Conservation (phyloP, 2,113 vertebrate genomes). For the Gobius niger region DNA sequence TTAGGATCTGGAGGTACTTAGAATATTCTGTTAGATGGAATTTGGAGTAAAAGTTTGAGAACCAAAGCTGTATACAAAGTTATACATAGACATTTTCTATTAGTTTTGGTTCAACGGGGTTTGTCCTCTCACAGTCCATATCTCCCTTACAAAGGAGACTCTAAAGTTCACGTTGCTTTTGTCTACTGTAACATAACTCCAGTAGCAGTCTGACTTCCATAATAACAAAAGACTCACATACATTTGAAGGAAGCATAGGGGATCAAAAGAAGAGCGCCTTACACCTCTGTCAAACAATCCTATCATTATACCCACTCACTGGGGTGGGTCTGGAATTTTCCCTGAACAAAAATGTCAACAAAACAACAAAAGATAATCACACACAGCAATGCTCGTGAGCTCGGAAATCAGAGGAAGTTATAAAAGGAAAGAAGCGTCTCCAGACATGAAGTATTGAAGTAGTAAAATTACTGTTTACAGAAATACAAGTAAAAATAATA, state of each 20-base stretch:
- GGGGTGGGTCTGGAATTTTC: slow-evolving; percentile 71
- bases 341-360: slow-evolving; percentile 55
- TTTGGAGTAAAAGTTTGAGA: no score
- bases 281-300: slow-evolving; percentile 54
- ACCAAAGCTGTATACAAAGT: no score
- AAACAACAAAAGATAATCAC: slow-evolving; percentile 66
- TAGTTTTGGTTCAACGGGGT: no score
- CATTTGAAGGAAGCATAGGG: slow-evolving; percentile 5
- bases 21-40: no score
- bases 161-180: not conserved
- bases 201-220: not conserved
- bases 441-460: not conserved
- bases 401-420: not conserved
- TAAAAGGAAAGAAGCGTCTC: not conserved
- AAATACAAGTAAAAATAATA: not conserved
- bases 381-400: slow-evolving; percentile 16
- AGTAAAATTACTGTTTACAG: no score
- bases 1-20: no score
- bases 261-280: not conserved
- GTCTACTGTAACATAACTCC: not conserved
- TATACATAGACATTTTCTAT: no score
- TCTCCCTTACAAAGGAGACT: no score
- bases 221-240: not conserved
- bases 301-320: slow-evolving; percentile 61
- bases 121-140: no score